Evolutionary conservation across 2,113 vertebrate genomes (phyloP).

Genomic region (Tretioscincus oriximinensis): DNA sequence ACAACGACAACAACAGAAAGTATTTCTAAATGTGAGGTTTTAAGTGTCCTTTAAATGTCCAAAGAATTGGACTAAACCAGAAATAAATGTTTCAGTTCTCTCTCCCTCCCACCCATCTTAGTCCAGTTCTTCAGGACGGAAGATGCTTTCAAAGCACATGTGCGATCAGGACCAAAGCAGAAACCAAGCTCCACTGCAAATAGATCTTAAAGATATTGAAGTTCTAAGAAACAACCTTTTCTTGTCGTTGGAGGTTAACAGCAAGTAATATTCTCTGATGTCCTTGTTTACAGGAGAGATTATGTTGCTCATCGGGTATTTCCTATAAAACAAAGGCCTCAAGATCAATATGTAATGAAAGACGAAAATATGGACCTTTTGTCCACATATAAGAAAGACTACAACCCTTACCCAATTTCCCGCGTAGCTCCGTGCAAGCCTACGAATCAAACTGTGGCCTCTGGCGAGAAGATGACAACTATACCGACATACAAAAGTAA

Average conservation of each 20-base stretch:
- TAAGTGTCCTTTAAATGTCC: constrained; percentile 1
- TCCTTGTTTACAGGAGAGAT: constrained; percentile 63
- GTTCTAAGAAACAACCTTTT: no score
- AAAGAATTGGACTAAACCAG: no score
- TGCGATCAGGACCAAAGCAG: no score
- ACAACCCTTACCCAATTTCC: constrained; percentile 28
- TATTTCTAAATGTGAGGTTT: not conserved
- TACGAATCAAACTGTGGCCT: constrained; percentile 26
- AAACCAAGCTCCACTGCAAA: not conserved
- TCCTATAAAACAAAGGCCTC: constrained; percentile 44
- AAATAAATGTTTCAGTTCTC: no score
- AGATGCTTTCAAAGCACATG: no score
- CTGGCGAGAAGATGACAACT: constrained; percentile 49
- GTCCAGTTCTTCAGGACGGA: no score
- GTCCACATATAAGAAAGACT: constrained; percentile 66
- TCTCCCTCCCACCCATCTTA: no score
- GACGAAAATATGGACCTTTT: constrained; percentile 62
- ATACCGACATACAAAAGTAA: constrained; percentile 67
- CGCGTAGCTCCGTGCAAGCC: constrained; percentile 45
- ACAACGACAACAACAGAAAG: not conserved
- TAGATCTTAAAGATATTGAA: not conserved
- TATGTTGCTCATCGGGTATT: constrained; percentile 50
- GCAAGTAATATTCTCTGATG: not conserved
- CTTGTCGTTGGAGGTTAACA: not conserved
- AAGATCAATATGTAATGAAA: constrained; percentile 29